Evolutionary conservation across 2,113 vertebrate species (phyloP).

Genomic region (Psittacula cyanocephala): DNA sequence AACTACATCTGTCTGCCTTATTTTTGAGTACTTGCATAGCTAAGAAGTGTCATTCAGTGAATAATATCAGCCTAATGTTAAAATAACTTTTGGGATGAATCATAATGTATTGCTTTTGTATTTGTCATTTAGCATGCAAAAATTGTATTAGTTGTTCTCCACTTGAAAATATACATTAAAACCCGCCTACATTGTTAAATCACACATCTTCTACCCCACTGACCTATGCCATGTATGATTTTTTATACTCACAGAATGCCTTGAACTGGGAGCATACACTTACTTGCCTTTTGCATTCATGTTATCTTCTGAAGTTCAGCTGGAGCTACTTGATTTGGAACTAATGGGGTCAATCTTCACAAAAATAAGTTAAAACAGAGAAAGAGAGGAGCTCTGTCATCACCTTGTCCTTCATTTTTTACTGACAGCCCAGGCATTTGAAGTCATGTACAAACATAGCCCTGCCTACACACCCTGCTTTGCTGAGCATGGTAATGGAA

Average conservation of each 20-base stretch:
- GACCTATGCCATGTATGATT: background rate
- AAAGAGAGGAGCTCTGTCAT: background rate
- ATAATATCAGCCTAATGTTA: background rate
- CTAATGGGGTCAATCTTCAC: background rate
- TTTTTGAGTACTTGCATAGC: background rate
- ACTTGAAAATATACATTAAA: background rate
- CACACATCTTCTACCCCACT: background rate
- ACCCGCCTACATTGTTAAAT: background rate
- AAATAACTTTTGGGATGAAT: slow-evolving; percentile 4
- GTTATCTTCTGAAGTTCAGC: background rate
- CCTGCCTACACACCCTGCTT: slow-evolving; percentile 37
- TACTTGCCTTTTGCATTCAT: background rate
- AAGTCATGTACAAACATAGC: slow-evolving; percentile 47
- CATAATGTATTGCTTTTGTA: background rate
- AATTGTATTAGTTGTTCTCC: background rate
- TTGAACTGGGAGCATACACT: background rate
- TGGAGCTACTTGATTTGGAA: background rate
- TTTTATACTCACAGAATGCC: background rate
- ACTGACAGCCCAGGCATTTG: background rate
- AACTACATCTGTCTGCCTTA: background rate
- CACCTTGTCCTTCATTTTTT: background rate
- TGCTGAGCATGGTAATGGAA: background rate
- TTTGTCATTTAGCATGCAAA: background rate
- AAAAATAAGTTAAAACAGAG: background rate
- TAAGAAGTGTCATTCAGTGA: background rate